A percentile compares a stretch with the other conserved stretches of the same genome.
Evolutionary conservation across 2,888 invertebrate genomes (phyloP).

Genomic region (Stomorhina lunata): DNA sequence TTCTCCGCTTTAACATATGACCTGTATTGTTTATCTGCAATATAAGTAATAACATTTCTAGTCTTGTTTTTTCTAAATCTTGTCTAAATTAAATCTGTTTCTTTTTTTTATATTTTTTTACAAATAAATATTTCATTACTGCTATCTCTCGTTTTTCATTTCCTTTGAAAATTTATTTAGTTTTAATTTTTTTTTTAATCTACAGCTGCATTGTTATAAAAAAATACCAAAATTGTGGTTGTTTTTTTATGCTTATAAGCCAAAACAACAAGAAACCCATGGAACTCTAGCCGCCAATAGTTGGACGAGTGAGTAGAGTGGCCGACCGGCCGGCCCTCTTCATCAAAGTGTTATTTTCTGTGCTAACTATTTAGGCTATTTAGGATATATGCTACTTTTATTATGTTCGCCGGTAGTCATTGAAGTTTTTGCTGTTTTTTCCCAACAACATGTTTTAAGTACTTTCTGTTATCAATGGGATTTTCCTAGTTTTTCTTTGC

Average conservation of each 20-base stretch:
- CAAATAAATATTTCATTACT: conserved; percentile 20
- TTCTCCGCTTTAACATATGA: no score
- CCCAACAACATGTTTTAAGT: conserved; percentile 34
- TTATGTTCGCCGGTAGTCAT: neutral
- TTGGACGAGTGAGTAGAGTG: no score
- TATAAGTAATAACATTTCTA: no score
- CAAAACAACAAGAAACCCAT: neutral
- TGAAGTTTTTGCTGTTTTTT: neutral
- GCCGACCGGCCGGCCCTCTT: neutral
- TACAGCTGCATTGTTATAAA: neutral
- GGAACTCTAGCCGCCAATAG: no score
- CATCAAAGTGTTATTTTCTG: neutral
- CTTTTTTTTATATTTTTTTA: neutral
- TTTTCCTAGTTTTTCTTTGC: conserved; percentile 18
- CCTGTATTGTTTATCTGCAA: no score
- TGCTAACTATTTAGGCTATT: neutral
- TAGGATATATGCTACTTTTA: neutral
- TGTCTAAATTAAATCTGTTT: conserved; percentile 10
- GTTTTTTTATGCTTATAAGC: neutral
- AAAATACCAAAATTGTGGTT: neutral
- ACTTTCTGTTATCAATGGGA: conserved; percentile 42
- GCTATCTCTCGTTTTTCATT: conserved; percentile 26
- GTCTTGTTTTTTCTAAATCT: neutral
- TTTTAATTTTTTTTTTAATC: neutral
- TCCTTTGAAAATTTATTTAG: conserved; percentile 7